phyloP scores from a whole-genome alignment of 2,888 invertebrate species.

The Morpho deidamia region DNA sequence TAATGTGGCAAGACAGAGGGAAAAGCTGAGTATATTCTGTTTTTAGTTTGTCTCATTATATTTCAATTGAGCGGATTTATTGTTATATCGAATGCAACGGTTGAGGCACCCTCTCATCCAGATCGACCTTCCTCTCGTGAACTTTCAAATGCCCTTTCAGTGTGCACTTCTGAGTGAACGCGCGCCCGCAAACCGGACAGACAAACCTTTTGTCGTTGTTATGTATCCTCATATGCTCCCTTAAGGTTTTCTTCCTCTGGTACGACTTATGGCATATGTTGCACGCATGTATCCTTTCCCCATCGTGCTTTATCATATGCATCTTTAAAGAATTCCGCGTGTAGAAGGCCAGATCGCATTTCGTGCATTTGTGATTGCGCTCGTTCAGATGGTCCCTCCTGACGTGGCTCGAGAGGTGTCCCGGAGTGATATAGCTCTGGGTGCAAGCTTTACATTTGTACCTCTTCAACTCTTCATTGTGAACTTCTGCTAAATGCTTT shows the following conservation, averaged over 20 bases:
- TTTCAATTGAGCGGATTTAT: not conserved
- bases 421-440: constrained; percentile 68
- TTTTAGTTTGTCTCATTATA: too few relatives aligned
- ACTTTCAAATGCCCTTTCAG: constrained; percentile 66
- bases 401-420: constrained; percentile 64
- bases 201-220: constrained; percentile 65
- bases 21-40: too few relatives aligned
- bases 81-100: constrained; percentile 15
- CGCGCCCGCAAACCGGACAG: constrained; percentile 64
- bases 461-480: constrained; percentile 64
- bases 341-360: constrained; percentile 74
- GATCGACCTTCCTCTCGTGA: constrained; percentile 53
- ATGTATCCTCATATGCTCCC: constrained; percentile 67
- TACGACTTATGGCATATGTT: constrained; percentile 71
- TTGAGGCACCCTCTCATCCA: constrained; percentile 39
- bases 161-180: constrained; percentile 70
- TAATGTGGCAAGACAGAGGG: too few relatives aligned
- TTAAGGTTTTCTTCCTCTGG: constrained; percentile 61
- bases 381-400: constrained; percentile 65
- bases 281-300: constrained; percentile 71
- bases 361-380: constrained; percentile 68
- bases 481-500: constrained; percentile 65
- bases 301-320: constrained; percentile 78
- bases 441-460: constrained; percentile 70
- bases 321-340: constrained; percentile 74